Percentiles rank a stretch among this genome's conserved stretches.
These are phyloP conservation scores for Clepsis dumicolana DNA, from an alignment of 2,888 invertebrate species.

Conservation along the genomic window DNA sequence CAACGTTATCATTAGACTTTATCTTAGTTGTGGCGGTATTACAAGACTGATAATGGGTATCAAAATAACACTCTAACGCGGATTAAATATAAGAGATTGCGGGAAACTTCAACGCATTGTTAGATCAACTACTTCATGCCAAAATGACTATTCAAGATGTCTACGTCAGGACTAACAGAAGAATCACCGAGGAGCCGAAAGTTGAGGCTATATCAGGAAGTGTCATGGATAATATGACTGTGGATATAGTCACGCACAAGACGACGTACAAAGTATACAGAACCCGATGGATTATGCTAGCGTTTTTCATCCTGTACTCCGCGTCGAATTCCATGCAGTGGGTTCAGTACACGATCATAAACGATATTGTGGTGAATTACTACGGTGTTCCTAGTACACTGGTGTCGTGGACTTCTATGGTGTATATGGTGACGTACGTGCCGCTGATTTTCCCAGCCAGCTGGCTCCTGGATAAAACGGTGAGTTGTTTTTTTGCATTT, in stretches of 20 bases:
- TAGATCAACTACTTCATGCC: neutral
- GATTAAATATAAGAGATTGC: conserved; percentile 2
- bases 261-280: conserved; percentile 86
- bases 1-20: conserved; percentile 14
- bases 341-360: conserved; percentile 97
- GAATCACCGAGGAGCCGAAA: conserved; percentile 50
- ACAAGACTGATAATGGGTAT: conserved; percentile 25
- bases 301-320: conserved; percentile 94
- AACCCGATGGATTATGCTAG: conserved; percentile 92
- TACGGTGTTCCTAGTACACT: conserved; percentile 89
- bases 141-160: conserved; percentile 30
- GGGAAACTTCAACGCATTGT: neutral
- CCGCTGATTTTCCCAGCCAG: conserved; percentile 98
- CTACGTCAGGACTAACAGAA: neutral
- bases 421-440: conserved; percentile 98
- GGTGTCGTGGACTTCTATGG: conserved; percentile 98
- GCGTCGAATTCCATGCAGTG: conserved; percentile 97
- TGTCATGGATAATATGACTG: conserved; percentile 60
- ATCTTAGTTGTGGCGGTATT: neutral
- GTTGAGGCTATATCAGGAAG: conserved; percentile 59
- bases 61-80: conserved; percentile 16
- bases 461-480: conserved; percentile 97
- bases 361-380: conserved; percentile 91
- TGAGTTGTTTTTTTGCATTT: conserved; percentile 84
- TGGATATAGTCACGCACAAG: conserved; percentile 47